Percentiles rank a stretch among this genome's conserved stretches.
Conservation (phyloP, 2,797 vertebrate genomes). For the Caiman crocodilus region DNA sequence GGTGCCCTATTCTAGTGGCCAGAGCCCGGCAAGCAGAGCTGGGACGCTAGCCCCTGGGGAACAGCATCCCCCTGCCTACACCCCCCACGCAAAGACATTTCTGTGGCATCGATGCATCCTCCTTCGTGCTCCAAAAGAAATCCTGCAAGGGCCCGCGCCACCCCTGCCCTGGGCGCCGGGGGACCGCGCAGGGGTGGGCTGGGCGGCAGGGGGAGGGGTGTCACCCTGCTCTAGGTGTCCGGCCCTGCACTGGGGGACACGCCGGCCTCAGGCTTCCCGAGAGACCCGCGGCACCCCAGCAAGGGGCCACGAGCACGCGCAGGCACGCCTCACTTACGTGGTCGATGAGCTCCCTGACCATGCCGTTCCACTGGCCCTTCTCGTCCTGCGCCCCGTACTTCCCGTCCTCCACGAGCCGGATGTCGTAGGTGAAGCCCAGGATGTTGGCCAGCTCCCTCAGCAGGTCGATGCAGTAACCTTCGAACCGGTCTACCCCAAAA, state of each 20-base stretch:
- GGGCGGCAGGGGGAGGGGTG: neutral
- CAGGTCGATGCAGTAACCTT: constrained; percentile 98
- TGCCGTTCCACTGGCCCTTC: constrained; percentile 99
- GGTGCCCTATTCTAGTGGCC: neutral
- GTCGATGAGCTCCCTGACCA: constrained; percentile 97
- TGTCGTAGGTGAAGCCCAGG: constrained; percentile 96
- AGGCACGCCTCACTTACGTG: constrained; percentile 88
- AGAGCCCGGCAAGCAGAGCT: neutral
- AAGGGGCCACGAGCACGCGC: rapidly evolving
- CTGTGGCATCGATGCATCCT: neutral
- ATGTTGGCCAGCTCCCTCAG: constrained; percentile 94
- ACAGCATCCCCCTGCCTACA: rapidly evolving
- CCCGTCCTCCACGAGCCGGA: constrained; percentile 94
- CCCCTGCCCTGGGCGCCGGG: no score
- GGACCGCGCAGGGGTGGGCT: neutral
- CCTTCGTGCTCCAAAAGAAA: no score
- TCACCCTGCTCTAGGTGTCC: neutral
- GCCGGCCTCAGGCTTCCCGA: rapidly evolving
- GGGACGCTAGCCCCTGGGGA: neutral
- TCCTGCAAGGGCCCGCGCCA: no score
- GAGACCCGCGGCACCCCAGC: neutral
- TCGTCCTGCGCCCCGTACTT: constrained; percentile 97
- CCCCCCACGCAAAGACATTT: neutral
- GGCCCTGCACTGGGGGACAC: neutral
- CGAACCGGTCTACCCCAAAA: constrained; percentile 95